These are phyloP conservation scores for Phengaris arion DNA, from an alignment of 2,888 invertebrate genomes.

Conservation along the genomic window DNA sequence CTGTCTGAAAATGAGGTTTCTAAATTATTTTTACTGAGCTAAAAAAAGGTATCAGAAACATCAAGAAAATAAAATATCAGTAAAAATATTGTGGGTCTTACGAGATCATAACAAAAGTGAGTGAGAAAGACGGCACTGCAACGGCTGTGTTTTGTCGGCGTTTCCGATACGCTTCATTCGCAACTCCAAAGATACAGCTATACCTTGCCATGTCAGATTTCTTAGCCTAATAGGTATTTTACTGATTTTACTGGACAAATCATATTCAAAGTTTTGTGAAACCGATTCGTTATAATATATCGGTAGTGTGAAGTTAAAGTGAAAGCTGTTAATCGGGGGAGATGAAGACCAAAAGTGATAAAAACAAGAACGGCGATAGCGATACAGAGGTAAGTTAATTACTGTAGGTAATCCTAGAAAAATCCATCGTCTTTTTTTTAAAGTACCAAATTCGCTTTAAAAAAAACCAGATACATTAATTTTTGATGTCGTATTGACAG, in stretches of 20 bases:
- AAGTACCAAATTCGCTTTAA: neutral
- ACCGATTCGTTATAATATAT: conserved; percentile 42
- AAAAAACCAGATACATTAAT: neutral
- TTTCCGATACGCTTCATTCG: conserved; percentile 52
- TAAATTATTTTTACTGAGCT: neutral
- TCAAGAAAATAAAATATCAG: neutral
- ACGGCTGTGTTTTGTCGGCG: conserved; percentile 53
- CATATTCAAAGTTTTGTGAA: conserved; percentile 42
- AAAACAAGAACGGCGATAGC: conserved; percentile 77
- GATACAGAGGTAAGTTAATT: conserved; percentile 76
- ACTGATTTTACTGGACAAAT: conserved; percentile 63
- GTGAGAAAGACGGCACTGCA: conserved; percentile 28
- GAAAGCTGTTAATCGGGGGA: conserved; percentile 70
- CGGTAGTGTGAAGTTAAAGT: conserved; percentile 65
- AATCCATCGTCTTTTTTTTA: neutral
- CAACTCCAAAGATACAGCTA: conserved; percentile 47
- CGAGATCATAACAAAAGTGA: conserved; percentile 22
- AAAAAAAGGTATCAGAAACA: neutral
- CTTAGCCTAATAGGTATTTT: conserved; percentile 60
- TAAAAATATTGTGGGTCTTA: conserved; percentile 20
- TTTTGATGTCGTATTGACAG: conserved; percentile 36
- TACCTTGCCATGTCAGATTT: conserved; percentile 69
- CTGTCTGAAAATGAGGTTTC: neutral
- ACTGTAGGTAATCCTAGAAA: conserved; percentile 22
- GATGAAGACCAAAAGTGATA: conserved; percentile 81